These are phyloP conservation scores for Synergus laeviventris DNA, from an alignment of 2,888 invertebrate species.

Conservation along the genomic window DNA sequence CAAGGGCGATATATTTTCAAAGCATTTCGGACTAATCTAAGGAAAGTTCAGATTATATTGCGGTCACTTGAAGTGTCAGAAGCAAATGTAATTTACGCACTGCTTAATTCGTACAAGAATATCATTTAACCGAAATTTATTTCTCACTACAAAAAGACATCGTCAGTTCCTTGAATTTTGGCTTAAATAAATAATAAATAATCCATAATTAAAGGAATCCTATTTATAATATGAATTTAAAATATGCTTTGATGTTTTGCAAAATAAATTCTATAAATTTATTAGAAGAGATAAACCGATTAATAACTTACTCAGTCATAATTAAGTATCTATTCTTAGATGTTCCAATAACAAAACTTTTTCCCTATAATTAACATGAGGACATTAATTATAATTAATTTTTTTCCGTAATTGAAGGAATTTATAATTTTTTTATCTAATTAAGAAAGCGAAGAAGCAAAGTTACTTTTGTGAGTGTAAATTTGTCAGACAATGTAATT, in stretches of 20 bases:
- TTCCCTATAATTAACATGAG: neutral
- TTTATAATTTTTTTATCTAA: neutral
- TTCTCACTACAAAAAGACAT: neutral
- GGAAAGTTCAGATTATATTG: slow-evolving; percentile 33
- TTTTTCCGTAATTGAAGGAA: neutral
- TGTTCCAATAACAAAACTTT: neutral
- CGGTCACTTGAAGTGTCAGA: slow-evolving; percentile 37
- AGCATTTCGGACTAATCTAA: slow-evolving; percentile 30
- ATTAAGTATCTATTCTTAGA: neutral
- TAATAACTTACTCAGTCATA: neutral
- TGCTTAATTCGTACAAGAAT: slow-evolving; percentile 35
- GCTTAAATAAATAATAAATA: neutral
- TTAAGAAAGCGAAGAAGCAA: neutral
- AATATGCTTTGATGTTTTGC: neutral
- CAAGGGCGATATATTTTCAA: slow-evolving; percentile 33
- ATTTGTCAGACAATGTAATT: neutral
- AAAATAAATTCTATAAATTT: neutral
- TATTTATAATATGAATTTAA: neutral
- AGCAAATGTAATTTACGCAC: slow-evolving; percentile 21
- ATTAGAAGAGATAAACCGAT: neutral
- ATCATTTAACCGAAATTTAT: slow-evolving; percentile 37
- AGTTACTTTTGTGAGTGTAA: slow-evolving; percentile 10
- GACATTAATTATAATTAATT: neutral
- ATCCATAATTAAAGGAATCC: neutral
- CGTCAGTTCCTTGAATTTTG: neutral